Percentiles rank a stretch among this genome's conserved stretches.
These are phyloP conservation scores for Melanaphis sacchari DNA, from an alignment of 1,140 invertebrate species.

Conservation along the genomic window DNA sequence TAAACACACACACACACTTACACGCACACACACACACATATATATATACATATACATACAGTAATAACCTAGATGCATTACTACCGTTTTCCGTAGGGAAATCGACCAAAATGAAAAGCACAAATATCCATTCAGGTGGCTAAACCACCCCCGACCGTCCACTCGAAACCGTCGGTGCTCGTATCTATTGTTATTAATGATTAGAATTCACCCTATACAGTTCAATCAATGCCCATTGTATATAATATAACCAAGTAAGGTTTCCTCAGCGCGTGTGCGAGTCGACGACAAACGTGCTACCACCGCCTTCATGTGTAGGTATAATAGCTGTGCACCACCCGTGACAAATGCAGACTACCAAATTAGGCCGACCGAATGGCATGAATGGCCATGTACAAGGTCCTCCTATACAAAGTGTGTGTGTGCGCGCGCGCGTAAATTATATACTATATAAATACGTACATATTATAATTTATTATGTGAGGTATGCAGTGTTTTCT, in stretches of 20 bases:
- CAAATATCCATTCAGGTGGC: slow-evolving; percentile 42
- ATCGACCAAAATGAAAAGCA: slow-evolving; percentile 50
- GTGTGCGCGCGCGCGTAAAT: too few species aligned
- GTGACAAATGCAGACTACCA: background rate
- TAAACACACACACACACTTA: background rate
- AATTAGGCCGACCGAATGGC: background rate
- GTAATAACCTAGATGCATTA: slow-evolving; percentile 40
- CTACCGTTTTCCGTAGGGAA: slow-evolving; percentile 36
- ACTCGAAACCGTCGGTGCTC: background rate
- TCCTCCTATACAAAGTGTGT: background rate
- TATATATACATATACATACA: background rate
- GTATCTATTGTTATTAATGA: slow-evolving; percentile 50
- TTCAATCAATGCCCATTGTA: slow-evolving; percentile 50
- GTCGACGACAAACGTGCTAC: background rate
- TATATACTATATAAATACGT: too few species aligned
- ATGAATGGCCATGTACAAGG: background rate
- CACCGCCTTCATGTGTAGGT: background rate
- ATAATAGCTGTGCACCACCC: background rate
- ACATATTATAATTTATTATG: too few species aligned
- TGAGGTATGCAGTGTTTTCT: background rate
- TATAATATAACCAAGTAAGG: background rate
- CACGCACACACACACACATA: background rate
- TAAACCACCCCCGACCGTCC: background rate
- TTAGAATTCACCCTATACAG: slow-evolving; percentile 35
- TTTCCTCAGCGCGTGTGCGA: background rate